Percentiles rank a stretch among this genome's conserved stretches.
phyloP scores from a whole-genome alignment of 2,113 vertebrate species.

The human (Homo sapiens) region DNA sequence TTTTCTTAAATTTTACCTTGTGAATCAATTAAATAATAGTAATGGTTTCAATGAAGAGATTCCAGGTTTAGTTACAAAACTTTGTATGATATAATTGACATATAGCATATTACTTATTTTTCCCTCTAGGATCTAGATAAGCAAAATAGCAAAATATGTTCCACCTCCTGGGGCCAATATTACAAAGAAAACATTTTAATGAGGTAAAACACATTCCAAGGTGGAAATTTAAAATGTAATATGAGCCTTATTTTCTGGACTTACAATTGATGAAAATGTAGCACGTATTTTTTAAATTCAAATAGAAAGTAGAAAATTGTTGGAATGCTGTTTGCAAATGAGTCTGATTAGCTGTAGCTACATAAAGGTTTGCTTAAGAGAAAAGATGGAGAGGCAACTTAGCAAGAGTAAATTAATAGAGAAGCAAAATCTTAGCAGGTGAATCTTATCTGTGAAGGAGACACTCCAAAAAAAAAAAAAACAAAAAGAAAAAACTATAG shows the following conservation, averaged over 20 bases:
- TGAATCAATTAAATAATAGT: slow-evolving; percentile 62
- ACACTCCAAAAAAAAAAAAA: background rate
- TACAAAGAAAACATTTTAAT: slow-evolving; percentile 66
- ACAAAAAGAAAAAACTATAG: background rate
- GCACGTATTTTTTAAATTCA: background rate
- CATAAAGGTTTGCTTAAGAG: background rate
- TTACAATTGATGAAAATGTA: slow-evolving; percentile 3
- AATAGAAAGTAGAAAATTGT: background rate
- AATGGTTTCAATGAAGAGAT: slow-evolving; percentile 55
- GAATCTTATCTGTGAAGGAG: background rate
- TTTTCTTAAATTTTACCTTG: slow-evolving; percentile 21
- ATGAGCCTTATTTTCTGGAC: background rate
- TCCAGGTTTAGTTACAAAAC: slow-evolving; percentile 72
- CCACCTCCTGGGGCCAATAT: slow-evolving; percentile 54
- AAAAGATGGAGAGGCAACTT: background rate
- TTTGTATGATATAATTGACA: slow-evolving; percentile 70
- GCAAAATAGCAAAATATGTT: slow-evolving; percentile 69
- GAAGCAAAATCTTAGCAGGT: background rate
- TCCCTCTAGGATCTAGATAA: background rate
- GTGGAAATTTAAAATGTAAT: slow-evolving; percentile 53
- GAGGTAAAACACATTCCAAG: slow-evolving; percentile 55
- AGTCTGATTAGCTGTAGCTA: background rate
- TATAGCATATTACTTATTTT: slow-evolving; percentile 60
- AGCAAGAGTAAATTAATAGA: background rate
- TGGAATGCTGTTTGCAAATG: background rate